phyloP scores from a whole-genome alignment of 2,113 vertebrate species.

The Sphyrna mokarran region DNA sequence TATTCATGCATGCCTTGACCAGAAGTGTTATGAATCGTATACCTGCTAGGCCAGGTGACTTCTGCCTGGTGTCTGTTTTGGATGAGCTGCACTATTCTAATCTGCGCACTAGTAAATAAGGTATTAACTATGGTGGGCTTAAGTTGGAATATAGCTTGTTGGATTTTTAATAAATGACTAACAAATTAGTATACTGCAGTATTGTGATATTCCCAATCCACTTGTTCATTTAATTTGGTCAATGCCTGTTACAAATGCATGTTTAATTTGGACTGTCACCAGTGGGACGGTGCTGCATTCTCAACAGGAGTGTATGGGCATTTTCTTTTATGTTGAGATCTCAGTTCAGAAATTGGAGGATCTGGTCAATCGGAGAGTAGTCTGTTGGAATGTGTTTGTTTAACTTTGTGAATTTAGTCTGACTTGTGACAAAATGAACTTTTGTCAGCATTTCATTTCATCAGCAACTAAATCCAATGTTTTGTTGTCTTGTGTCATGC shows the following conservation, averaged over 20 bases:
- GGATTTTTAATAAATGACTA: not conserved
- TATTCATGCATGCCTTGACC: not conserved
- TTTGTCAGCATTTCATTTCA: not conserved
- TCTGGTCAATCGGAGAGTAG: not conserved
- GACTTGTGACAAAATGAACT: not conserved
- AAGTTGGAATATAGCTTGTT: not conserved
- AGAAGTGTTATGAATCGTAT: not conserved
- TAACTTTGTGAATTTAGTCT: not conserved
- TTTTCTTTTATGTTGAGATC: not conserved
- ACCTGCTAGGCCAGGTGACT: not conserved
- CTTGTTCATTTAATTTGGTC: not conserved
- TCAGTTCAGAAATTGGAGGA: not conserved
- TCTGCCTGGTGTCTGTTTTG: not conserved
- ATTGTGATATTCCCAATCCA: not conserved
- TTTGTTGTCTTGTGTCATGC: not conserved
- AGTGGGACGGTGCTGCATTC: not conserved
- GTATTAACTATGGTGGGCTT: not conserved
- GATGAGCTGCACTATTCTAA: not conserved
- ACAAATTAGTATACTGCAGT: not conserved
- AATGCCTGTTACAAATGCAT: not conserved
- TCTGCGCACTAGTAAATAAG: not conserved
- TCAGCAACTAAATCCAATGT: not conserved
- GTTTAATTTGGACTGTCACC: not conserved
- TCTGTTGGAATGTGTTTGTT: not conserved
- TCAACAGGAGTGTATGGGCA: not conserved